Conservation (phyloP, 1,140 invertebrate genomes). For the Magallana ariakensis region DNA sequence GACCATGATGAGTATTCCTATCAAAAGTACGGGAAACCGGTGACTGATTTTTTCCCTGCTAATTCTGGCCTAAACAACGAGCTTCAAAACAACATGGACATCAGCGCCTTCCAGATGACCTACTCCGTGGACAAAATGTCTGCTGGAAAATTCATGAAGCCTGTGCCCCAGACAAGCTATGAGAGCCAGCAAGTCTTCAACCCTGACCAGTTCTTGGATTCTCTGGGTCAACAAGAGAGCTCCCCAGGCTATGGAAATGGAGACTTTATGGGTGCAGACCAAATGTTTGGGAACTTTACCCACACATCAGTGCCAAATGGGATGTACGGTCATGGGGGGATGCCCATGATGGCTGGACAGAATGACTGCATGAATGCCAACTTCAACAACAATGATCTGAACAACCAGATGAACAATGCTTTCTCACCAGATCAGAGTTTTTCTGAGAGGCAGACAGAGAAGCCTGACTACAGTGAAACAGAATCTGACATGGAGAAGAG, state of each 20-base stretch:
- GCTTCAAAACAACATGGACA: conserved; percentile 20
- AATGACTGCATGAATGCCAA: neutral
- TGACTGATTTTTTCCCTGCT: neutral
- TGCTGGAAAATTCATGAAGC: conserved; percentile 31
- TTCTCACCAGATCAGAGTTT: conserved; percentile 30
- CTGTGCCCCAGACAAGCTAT: neutral
- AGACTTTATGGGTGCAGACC: neutral
- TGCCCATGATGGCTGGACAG: conserved; percentile 15
- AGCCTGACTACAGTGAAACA: conserved; percentile 24
- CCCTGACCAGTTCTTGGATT: conserved; percentile 8
- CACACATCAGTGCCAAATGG: neutral
- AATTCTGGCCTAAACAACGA: neutral
- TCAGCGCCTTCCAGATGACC: conserved; percentile 6
- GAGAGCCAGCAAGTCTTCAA: conserved; percentile 7
- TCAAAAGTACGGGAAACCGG: conserved; percentile 28
- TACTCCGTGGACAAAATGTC: conserved; percentile 15
- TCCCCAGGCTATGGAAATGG: neutral
- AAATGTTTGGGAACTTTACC: neutral
- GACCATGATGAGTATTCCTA: conserved; percentile 35
- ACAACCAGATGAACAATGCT: conserved; percentile 4
- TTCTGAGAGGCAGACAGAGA: conserved; percentile 34
- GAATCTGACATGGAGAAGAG: conserved; percentile 40
- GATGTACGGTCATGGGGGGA: neutral
- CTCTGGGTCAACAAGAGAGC: neutral
- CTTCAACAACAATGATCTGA: conserved; percentile 6